Evolutionary conservation across 2,113 vertebrate species (phyloP).

Genomic region (Malurus melanocephalus): DNA sequence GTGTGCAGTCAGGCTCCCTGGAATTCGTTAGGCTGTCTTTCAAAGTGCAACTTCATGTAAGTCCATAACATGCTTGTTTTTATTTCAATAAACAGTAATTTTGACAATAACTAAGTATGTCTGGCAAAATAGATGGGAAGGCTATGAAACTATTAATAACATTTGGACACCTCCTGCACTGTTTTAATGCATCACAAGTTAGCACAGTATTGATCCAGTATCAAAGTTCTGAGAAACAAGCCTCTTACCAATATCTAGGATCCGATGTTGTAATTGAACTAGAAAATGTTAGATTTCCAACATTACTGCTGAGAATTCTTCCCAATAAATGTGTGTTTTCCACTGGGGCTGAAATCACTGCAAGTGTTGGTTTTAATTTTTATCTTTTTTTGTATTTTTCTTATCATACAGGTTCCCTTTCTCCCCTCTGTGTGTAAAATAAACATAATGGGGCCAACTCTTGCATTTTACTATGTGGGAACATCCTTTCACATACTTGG

Average conservation of each 20-base stretch:
- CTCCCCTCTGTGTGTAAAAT: slow-evolving; percentile 13
- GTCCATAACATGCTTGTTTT: slow-evolving; percentile 50
- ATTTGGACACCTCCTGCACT: slow-evolving; percentile 57
- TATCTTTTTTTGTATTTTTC: slow-evolving; percentile 59
- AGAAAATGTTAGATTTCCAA: slow-evolving; percentile 75
- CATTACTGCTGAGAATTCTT: slow-evolving; percentile 77
- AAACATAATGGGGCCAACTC: slow-evolving; percentile 52
- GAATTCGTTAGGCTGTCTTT: slow-evolving; percentile 15
- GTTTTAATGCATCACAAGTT: slow-evolving; percentile 71
- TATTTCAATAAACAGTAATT: slow-evolving; percentile 68
- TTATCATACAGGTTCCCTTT: slow-evolving; percentile 39
- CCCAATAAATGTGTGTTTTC: slow-evolving; percentile 77
- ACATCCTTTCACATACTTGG: slow-evolving; percentile 45
- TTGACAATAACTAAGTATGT: slow-evolving; percentile 70
- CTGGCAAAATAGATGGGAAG: slow-evolving; percentile 61
- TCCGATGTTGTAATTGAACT: slow-evolving; percentile 74
- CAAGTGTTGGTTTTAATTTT: slow-evolving; percentile 69
- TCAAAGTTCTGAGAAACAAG: slow-evolving; percentile 70
- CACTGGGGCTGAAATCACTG: slow-evolving; percentile 65
- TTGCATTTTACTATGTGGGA: slow-evolving; percentile 50
- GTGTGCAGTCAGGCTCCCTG: background rate
- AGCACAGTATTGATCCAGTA: slow-evolving; percentile 71
- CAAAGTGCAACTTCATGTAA: slow-evolving; percentile 47
- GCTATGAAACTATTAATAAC: slow-evolving; percentile 73
- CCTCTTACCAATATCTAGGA: slow-evolving; percentile 77